These are phyloP conservation scores for Australoheros scitulus DNA, from an alignment of 2,113 vertebrate species.

Conservation along the genomic window DNA sequence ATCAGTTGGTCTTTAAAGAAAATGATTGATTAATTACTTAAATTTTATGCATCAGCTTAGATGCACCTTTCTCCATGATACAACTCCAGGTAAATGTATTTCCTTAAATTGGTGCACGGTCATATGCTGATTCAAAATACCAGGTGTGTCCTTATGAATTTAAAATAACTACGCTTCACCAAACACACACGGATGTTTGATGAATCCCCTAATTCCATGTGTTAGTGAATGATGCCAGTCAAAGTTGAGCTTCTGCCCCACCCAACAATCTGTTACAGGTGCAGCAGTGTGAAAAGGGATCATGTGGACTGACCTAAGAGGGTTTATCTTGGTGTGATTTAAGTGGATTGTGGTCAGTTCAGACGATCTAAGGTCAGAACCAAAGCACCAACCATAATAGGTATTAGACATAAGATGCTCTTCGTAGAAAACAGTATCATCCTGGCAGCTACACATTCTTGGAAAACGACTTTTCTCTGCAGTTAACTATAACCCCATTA, in stretches of 20 bases:
- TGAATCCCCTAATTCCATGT: neutral
- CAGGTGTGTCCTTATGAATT: no score
- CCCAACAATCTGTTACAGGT: conserved; percentile 3
- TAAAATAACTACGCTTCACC: no score
- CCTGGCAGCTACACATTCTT: neutral
- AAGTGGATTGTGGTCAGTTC: conserved; percentile 40
- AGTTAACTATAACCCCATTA: neutral
- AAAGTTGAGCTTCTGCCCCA: neutral
- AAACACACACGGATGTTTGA: neutral
- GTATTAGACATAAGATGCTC: conserved; percentile 28
- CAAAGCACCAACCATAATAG: neutral
- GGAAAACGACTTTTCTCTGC: neutral
- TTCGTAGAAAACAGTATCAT: conserved; percentile 24
- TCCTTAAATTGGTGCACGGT: no score
- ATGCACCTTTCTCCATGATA: neutral
- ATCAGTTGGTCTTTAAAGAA: neutral
- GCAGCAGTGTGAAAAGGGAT: conserved; percentile 9
- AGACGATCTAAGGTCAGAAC: conserved; percentile 6
- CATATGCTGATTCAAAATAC: no score
- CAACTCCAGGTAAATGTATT: neutral
- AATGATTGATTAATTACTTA: no score
- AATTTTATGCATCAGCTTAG: neutral
- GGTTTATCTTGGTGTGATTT: conserved; percentile 31
- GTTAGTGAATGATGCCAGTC: neutral
- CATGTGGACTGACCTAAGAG: neutral